Percentiles rank a stretch among this genome's conserved stretches.
Conservation (phyloP, 2,113 vertebrate species). For the Crypturellus undulatus region DNA sequence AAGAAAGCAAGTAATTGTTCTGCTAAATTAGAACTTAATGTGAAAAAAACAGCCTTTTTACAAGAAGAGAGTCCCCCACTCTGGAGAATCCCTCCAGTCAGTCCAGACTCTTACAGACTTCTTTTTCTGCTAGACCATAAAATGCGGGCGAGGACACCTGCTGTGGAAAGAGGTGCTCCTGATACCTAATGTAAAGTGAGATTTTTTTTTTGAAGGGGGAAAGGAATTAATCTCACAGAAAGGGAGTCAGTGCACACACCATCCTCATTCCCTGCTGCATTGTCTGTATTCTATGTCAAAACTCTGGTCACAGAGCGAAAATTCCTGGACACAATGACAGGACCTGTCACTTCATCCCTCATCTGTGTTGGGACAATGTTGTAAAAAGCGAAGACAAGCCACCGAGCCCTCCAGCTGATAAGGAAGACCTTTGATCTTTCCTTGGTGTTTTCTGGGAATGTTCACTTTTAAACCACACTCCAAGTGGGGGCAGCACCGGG, state of each 20-base stretch:
- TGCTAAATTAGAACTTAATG: conserved; percentile 55
- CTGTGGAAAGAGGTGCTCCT: not conserved
- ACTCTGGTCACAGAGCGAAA: conserved; percentile 11
- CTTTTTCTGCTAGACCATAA: not conserved
- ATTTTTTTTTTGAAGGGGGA: not conserved
- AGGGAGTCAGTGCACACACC: not conserved
- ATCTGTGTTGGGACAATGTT: not conserved
- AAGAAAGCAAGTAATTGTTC: conserved; percentile 47
- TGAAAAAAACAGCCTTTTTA: conserved; percentile 21
- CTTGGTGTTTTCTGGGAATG: not conserved
- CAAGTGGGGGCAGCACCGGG: not conserved
- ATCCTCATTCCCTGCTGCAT: not conserved
- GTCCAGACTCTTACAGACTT: not conserved
- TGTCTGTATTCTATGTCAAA: not conserved
- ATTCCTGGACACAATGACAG: conserved; percentile 1
- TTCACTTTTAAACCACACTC: not conserved
- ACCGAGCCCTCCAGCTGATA: not conserved
- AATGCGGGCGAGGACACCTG: not conserved
- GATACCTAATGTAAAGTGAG: not conserved
- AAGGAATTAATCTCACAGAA: not conserved
- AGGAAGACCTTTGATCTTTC: not conserved
- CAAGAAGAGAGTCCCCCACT: not conserved
- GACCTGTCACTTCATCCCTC: not conserved
- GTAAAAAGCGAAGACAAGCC: not conserved
- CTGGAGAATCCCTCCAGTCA: not conserved